Percentiles rank a stretch among this genome's conserved stretches.
Evolutionary conservation across 2,888 invertebrate species (phyloP).

Genomic region (Apotomis betuletana): DNA sequence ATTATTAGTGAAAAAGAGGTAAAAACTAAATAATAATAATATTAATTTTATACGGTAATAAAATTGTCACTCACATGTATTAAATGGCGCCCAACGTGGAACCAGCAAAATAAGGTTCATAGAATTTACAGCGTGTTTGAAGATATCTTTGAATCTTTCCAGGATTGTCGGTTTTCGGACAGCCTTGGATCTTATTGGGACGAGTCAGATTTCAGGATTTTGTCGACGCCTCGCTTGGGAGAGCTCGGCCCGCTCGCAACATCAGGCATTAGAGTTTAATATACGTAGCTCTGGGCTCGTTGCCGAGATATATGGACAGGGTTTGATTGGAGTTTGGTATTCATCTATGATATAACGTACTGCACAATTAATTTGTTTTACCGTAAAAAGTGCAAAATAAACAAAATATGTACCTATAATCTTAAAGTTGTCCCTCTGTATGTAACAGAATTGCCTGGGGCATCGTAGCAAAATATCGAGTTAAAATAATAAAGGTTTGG

Average conservation of each 20-base stretch:
- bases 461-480: no score
- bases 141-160: conserved; percentile 36
- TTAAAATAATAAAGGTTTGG: no score
- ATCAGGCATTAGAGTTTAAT: conserved; percentile 28
- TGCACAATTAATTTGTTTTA: no score
- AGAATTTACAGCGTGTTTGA: conserved; percentile 20
- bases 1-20: no score
- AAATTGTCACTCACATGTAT: no score
- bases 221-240: conserved; percentile 45
- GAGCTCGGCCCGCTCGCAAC: conserved; percentile 22
- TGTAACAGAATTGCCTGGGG: no score
- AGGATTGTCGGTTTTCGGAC: conserved; percentile 31
- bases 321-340: conserved; percentile 11
- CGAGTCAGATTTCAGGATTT: conserved; percentile 42
- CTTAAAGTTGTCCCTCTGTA: no score
- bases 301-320: conserved; percentile 1
- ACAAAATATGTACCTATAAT: no score
- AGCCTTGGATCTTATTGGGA: conserved; percentile 43
- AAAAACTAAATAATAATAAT: no score
- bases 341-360: neutral
- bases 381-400: no score
- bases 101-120: conserved; percentile 9
- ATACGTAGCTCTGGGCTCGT: conserved; percentile 7
- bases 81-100: conserved; percentile 24
- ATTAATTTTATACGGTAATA: no score